Evolutionary conservation across 2,888 invertebrate species (phyloP).

Genomic region (Antheraea yamamai): DNA sequence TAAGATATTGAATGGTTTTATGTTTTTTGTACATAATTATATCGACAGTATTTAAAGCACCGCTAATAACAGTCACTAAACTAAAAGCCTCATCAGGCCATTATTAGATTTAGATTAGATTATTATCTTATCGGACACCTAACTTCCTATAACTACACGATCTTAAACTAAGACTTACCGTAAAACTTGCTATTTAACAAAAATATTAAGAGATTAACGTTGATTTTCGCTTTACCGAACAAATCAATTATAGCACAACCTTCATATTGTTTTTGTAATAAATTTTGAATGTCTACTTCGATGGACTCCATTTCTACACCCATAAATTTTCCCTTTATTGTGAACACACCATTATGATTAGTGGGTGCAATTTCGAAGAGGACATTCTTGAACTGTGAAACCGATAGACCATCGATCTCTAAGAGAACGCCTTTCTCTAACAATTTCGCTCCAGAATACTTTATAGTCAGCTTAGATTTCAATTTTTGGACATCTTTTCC

Average conservation of each 20-base stretch:
- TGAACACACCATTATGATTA: constrained; percentile 85
- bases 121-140: background rate
- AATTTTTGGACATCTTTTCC: constrained; percentile 79
- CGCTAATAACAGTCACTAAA: background rate
- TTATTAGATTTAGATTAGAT: too few species aligned
- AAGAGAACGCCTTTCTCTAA: constrained; percentile 87
- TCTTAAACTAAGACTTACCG: constrained; percentile 70
- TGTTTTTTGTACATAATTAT: background rate
- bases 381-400: constrained; percentile 88
- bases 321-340: constrained; percentile 88
- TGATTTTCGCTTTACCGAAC: constrained; percentile 90
- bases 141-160: background rate
- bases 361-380: constrained; percentile 88
- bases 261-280: constrained; percentile 89
- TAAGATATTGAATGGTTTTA: background rate
- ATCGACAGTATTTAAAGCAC: background rate
- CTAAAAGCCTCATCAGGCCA: background rate
- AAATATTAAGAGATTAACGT: constrained; percentile 88
- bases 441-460: constrained; percentile 86
- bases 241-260: constrained; percentile 89
- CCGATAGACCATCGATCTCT: constrained; percentile 86
- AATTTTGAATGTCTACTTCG: constrained; percentile 86
- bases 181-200: constrained; percentile 90
- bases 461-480: constrained; percentile 82
- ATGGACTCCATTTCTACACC: constrained; percentile 89